phyloP scores from a whole-genome alignment of 2,888 invertebrate genomes.

The Hypolimnas misippus region DNA sequence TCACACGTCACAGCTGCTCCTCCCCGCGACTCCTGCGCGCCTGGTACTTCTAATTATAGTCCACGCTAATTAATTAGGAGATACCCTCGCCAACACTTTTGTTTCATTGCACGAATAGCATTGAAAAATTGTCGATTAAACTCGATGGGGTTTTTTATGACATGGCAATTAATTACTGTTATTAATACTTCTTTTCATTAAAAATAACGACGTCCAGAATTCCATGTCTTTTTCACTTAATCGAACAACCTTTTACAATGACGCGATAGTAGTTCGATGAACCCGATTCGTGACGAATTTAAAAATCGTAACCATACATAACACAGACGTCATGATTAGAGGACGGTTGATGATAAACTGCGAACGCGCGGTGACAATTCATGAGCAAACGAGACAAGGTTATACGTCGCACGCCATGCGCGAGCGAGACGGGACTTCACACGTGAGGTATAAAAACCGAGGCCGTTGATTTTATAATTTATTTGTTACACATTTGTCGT shows the following conservation, averaged over 20 bases:
- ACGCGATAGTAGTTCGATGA: conserved; percentile 59
- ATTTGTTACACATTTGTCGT: conserved; percentile 84
- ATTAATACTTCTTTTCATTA: conserved; percentile 6
- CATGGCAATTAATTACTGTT: conserved; percentile 28
- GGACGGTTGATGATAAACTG: conserved; percentile 76
- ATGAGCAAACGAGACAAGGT: conserved; percentile 54
- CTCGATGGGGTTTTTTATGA: conserved; percentile 34
- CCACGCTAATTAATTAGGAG: conserved; percentile 70
- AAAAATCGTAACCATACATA: conserved; percentile 51
- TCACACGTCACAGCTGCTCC: conserved; percentile 72
- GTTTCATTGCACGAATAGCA: conserved; percentile 46
- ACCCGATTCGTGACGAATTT: conserved; percentile 61
- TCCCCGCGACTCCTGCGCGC: conserved; percentile 58
- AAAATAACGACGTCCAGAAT: conserved; percentile 17
- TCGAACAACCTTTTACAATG: conserved; percentile 25
- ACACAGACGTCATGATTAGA: conserved; percentile 77
- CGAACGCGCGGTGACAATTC: conserved; percentile 66
- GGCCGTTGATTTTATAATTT: conserved; percentile 83
- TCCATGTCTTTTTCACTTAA: conserved; percentile 9
- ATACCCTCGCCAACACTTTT: conserved; percentile 48
- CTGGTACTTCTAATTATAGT: conserved; percentile 68
- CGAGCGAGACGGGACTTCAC: conserved; percentile 57
- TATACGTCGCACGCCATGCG: conserved; percentile 48
- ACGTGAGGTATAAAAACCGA: conserved; percentile 75
- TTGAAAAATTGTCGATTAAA: conserved; percentile 49